Evolutionary conservation across 2,888 invertebrate genomes (phyloP), one percentile per base, ranked within the genome.

Genomic region (Boloria euphrosyne): DNA sequence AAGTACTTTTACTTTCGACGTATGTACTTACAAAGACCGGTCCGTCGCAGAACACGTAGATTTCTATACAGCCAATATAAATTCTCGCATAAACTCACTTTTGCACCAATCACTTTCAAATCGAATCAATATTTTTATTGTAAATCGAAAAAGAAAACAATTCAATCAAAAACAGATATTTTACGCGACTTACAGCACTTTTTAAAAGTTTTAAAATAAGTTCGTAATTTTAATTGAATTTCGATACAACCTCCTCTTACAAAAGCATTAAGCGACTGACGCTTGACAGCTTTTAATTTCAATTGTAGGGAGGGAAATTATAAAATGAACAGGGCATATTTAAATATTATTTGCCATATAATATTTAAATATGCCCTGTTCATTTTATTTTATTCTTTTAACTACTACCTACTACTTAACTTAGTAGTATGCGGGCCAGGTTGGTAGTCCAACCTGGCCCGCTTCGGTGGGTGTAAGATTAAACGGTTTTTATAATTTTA

Each of bases 21-120:
- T 68, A 10, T 47, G 38, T 68, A 66, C 65, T 66, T 57, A 61
- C 65, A 62, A 49, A 67, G 66, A 69, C 69, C 66, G 55, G 69
- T 67, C 63, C 57, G 59, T 53, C 44, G 66, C 38, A 47, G 57
- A 57, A 67, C 67, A 16, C 38, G 64, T 61, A 52, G 63, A 69
- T 69, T 69, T 69, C 69, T 69, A 66, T 46, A 66, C 69, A 59
- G 22, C 49, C 6, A 62, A 55, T 55, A 61, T 44, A 52, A 59
- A 54, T 49, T 68, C 62, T 68, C 66, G 54, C 59, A 62, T 59
- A 55, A 60, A 66, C 51, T 22, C 55, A 64, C 52, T 63, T 22
- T 38, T 57, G 17, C 68, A 66, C 63, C 60, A 31, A 13, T 18
- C 60, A 67, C 60, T 47, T 16, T n/a, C 22, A 22, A 22, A 22